Evolutionary conservation across 2,888 invertebrate species (phyloP), one percentile per base, ranked within the genome.

Genomic region (Limulus polyphemus): DNA sequence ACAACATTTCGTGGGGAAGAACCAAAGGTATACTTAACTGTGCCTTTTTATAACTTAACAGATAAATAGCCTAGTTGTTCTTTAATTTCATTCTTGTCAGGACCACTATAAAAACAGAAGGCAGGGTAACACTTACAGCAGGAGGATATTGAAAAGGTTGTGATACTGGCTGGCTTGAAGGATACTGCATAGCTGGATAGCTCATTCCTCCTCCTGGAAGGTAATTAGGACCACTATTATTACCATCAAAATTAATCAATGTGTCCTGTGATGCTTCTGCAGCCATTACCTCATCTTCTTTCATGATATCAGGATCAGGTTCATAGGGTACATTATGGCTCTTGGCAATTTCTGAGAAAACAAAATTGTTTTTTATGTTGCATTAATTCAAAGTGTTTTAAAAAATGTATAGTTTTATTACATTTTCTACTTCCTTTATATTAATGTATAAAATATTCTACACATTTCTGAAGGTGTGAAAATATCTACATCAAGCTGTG

Each of bases 331-430:
- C 86, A 77, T 93, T 89, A 75, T 92, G 97, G 72, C 89, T 90
- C 76, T 89, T 93, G 1, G 98, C 94, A 71, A 99, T 99, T 79
- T 97, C 98, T 72, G 95, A 88, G 70, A 98, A 79, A 80, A 85
- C 80, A 57, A 72, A n/a, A n/a, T n/a, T n/a, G n/a, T 2, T 32
- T 32, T 7, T 32, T 32, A 32, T 2, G 7, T 32, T 32, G 32
- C 7, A 32, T 32, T 32, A 32, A 32, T 32, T 32, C 32, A 32
- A 32, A 32, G 32, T 32, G 32, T 32, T 32, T 32, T 32, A 2
- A 32, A 32, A 32, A 32, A 32, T 5, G 32, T 32, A 32, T 32
- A 32, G 32, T 32, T 32, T 32, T 32, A 32, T 32, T 5, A 32
- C 32, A 32, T 32, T 32, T 32, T 5, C 32, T 32, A 32, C 32